phyloP scores from a whole-genome alignment of 2,888 invertebrate species.

The Allygus modestus region DNA sequence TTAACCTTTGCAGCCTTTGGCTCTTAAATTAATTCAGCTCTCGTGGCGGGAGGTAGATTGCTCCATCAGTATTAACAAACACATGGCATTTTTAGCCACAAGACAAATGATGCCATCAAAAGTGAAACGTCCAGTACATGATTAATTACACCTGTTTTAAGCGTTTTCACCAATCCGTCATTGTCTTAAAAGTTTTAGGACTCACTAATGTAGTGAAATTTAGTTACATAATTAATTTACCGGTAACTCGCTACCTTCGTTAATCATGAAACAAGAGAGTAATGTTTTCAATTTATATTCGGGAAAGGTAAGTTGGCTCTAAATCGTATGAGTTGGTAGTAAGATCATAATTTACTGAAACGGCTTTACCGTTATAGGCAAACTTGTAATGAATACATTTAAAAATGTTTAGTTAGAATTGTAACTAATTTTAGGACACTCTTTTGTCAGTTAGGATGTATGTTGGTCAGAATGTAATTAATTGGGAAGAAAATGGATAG shows the following conservation, averaged over 20 bases:
- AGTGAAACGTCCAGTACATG: constrained; percentile 35
- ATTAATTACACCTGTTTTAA: constrained; percentile 44
- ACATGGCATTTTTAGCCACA: constrained; percentile 23
- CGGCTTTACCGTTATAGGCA: no score
- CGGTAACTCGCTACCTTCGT: not conserved
- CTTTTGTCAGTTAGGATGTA: no score
- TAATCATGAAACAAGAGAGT: constrained; percentile 9
- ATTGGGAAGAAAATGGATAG: no score
- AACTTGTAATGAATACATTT: no score
- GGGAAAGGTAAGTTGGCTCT: no score
- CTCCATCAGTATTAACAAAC: constrained; percentile 49
- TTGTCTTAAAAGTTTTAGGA: constrained; percentile 7
- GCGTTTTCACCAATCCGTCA: constrained; percentile 7
- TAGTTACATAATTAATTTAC: constrained; percentile 3
- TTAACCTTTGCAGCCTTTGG: not conserved
- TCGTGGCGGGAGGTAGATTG: constrained; percentile 49
- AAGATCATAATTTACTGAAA: no score
- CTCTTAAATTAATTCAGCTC: constrained; percentile 21
- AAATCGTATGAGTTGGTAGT: no score
- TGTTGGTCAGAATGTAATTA: no score
- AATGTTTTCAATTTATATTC: no score
- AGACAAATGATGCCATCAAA: constrained; percentile 55
- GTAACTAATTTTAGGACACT: no score
- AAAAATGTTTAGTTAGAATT: no score
- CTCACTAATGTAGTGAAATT: constrained; percentile 41